Evolutionary conservation across 2,797 vertebrate species (phyloP), one percentile per base, ranked within the genome.

Genomic region (Cryptoblepharus egeriae): DNA sequence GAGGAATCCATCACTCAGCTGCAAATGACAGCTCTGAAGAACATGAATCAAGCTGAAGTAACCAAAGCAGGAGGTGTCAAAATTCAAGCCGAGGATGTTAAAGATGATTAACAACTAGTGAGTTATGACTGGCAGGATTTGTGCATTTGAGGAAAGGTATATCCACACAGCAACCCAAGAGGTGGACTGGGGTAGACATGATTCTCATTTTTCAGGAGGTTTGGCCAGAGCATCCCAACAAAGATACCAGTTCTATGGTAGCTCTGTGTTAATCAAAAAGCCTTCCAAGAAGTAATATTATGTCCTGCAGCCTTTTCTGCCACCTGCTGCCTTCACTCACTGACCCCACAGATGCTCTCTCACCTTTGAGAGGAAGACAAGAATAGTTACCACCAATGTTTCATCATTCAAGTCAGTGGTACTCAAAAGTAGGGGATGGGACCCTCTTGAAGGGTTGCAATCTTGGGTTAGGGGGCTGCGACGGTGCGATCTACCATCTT

Each of bases 1-100:
- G 80, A 70, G 75, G 61, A 88, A 52, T 13, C 74, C 55, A 77
- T 76, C 55, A 32, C 70, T 85, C 32, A 70, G 63, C 24, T 83
- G 70, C 5, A 78, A 79, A 24, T 72, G 26, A 16, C 69, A 84
- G 65, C 20, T 68, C 84, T 68, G 81, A 61, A 42, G 75, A 73
- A 30, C 30, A 85, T 77, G 79, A 85, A 81, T 85, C 79, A 77
- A 77, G 70, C 52, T 60, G 70, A 77, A 77, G 80, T 86, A 79
- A 82, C 84, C 70, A 35, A 75, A 82, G 79, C 69, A 79, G 85
- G 80, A 88, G 76, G 77, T 71, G 70, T 75, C 73, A 58, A 9
- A 35, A 52, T 85, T 76, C 71, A 84, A 77, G 78, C 81, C 60
- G 76, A 74, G 39, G 79, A 61, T 15, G 15, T 80, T 74, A 52